These are phyloP conservation scores for Electrona antarctica DNA, from an alignment of 2,113 vertebrate species.

Conservation along the genomic window DNA sequence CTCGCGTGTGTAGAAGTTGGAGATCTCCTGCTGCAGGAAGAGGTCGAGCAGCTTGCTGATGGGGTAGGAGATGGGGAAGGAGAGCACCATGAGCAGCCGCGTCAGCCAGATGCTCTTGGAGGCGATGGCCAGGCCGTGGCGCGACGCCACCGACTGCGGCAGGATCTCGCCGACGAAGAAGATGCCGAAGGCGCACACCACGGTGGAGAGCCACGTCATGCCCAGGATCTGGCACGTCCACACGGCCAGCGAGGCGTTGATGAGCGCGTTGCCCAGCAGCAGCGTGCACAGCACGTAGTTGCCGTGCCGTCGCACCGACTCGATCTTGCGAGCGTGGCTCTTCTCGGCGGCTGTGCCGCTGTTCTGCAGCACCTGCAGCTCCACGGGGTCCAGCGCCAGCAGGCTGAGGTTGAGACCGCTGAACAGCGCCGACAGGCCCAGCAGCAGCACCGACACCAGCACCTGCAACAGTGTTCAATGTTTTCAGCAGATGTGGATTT, in stretches of 20 bases:
- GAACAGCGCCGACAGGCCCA: conserved; percentile 89
- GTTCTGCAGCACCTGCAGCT: conserved; percentile 93
- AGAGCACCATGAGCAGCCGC: conserved; percentile 89
- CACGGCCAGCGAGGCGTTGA: conserved; percentile 89
- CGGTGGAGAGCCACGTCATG: conserved; percentile 87
- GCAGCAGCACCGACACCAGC: conserved; percentile 83
- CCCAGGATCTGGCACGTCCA: conserved; percentile 90
- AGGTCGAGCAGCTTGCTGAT: conserved; percentile 93
- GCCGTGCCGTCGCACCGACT: conserved; percentile 89
- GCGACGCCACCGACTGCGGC: conserved; percentile 92
- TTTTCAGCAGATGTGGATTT: too few species aligned
- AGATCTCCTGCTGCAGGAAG: conserved; percentile 92
- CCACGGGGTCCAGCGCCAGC: conserved; percentile 91
- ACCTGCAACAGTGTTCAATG: conserved; percentile 40
- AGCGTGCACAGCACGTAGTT: conserved; percentile 93
- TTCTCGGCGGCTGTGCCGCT: conserved; percentile 91
- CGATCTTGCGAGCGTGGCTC: conserved; percentile 88
- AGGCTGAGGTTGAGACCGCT: conserved; percentile 90
- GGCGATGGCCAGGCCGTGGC: conserved; percentile 92
- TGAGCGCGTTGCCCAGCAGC: conserved; percentile 88
- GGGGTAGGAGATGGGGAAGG: conserved; percentile 95
- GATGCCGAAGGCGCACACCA: conserved; percentile 88
- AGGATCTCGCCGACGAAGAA: conserved; percentile 93
- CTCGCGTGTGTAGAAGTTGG: conserved; percentile 92
- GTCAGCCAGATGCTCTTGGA: conserved; percentile 93